Conservation (phyloP, 2,113 vertebrate genomes). For the Brevimyrus niger region DNA sequence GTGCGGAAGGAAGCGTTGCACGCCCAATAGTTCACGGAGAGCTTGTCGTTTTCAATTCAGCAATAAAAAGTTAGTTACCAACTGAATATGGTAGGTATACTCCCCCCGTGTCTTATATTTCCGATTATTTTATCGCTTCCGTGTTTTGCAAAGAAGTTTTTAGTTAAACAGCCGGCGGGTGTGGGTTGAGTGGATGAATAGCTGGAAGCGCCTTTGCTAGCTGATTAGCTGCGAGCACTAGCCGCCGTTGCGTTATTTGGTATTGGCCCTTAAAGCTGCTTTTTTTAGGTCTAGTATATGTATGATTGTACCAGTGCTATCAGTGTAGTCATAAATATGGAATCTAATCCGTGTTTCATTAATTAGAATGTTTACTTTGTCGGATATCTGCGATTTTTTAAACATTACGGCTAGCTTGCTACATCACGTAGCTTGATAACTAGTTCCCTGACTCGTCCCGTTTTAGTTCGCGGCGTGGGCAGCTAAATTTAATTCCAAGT, state of each 20-base stretch:
- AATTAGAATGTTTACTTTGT: background rate
- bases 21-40: background rate
- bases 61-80: background rate
- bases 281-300: background rate
- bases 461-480: background rate
- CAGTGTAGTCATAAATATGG: background rate
- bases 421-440: background rate
- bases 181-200: background rate
- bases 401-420: background rate
- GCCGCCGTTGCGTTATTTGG: background rate
- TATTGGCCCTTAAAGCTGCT: background rate
- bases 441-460: background rate
- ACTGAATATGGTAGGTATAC: background rate
- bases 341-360: background rate
- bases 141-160: background rate
- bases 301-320: background rate
- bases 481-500: background rate
- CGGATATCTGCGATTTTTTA: background rate
- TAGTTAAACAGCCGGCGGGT: background rate
- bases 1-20: constrained; percentile 8
- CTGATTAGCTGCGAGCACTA: background rate
- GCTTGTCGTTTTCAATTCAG: background rate
- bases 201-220: background rate
- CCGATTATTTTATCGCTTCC: background rate
- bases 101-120: background rate